Base-by-base conservation (phyloP, 2,113 vertebrate species). In the Indicator maculatus region DNA sequence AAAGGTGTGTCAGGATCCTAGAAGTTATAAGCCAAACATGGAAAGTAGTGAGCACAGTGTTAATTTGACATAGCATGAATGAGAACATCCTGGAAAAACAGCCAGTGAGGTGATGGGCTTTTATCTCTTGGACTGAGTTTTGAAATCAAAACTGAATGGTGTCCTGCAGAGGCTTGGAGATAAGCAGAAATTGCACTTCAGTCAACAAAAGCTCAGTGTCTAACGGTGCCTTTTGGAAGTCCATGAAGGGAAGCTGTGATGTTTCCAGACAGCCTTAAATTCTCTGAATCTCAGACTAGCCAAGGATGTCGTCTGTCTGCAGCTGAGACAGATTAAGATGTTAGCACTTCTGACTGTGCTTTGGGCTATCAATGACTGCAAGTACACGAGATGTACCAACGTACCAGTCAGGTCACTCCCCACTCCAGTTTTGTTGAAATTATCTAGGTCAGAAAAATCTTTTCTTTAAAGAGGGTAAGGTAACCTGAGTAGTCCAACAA, bases 241-340 rank as follows among this genome's bases (percentile, higher is more conserved):
- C 39, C 63, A 78, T 27, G 6, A 33, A 63, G 15, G 44, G 39
- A 38, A 88, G 17, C 0, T 39, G 39, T 44, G 39, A 53, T 31
- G 20, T 11, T 39, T 10, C 38, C 69, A 50, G n/a, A 11, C 77
- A 58, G 36, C 76, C 56, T 36, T 64, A 30, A 27, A 80, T 47
- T 36, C 76, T 83, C 61, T 61, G 72, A 74, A 78, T 31, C 9
- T 28, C 53, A 75, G 81, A 69, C 45, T n/a, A 53, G 84, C 61
- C 89, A 87, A 84, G 84, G 89, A 82, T 95, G 55, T 33, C 59
- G 82, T 45, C 67, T 73, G 82, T 50, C 88, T 89, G 64, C 79
- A 85, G 87, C 82, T 50, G 5, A 5, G 39, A 16, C 0, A 87
- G 87, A 82, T 89, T 69, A 71, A 52, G 50, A 28, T 66, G 59